A percentile compares a stretch with the other conserved stretches of the same genome.
These are phyloP conservation scores for Pterophyllum scalare DNA, from an alignment of 2,113 vertebrate genomes.

Conservation along the genomic window DNA sequence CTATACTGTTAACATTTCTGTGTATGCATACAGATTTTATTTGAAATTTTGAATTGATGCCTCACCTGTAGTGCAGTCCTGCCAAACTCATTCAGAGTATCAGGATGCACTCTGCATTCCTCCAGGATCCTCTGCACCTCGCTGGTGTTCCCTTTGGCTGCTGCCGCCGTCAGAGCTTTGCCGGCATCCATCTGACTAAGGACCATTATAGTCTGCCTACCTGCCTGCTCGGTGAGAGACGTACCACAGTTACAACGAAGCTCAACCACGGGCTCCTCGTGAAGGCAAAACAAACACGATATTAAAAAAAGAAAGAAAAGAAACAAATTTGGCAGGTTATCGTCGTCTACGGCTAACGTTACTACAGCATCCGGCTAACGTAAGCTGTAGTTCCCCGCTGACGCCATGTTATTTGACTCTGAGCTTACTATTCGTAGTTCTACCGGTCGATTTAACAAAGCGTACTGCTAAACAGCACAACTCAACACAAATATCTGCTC, in stretches of 20 bases:
- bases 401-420: constrained; percentile 52
- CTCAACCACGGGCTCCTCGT: not conserved
- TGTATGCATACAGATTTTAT: not conserved
- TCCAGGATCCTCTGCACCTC: constrained; percentile 87
- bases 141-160: constrained; percentile 83
- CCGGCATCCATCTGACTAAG: constrained; percentile 83
- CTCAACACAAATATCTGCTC: not conserved
- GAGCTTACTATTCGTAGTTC: constrained; percentile 3
- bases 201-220: constrained; percentile 78
- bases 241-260: not conserved
- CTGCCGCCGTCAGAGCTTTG: constrained; percentile 86
- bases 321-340: not conserved
- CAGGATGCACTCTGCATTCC: constrained; percentile 84
- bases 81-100: constrained; percentile 87
- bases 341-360: constrained; percentile 33
- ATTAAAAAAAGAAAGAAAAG: too few relatives aligned
- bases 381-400: constrained; percentile 31
- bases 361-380: constrained; percentile 45
- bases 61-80: constrained; percentile 89
- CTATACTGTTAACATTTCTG: not conserved
- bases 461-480: not conserved
- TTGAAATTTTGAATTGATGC: not conserved
- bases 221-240: constrained; percentile 28
- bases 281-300: not conserved
- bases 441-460: not conserved